Base-by-base conservation (phyloP, 2,888 invertebrate genomes). In the Mellilla xanthometata region DNA sequence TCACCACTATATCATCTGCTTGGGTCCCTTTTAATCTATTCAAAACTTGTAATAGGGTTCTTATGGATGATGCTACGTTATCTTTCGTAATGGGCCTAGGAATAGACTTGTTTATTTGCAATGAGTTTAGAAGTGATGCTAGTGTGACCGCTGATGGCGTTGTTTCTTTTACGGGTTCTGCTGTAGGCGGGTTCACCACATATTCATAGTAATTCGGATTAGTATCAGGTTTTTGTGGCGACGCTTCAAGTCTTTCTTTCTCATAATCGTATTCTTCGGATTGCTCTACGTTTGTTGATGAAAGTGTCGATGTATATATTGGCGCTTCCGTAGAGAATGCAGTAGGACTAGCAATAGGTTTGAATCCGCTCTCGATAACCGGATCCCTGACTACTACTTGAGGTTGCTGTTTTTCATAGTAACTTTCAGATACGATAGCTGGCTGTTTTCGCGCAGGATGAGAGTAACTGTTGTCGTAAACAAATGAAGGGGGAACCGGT, bases 41-140 rank as follows among this genome's bases (percentile, higher is more conserved):
- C 34, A 96, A 79, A 47, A 95, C 95, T 69, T 93, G 94, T 8
- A 95, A 91, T 45, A 96, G 81, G 0, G 95, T 95, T 68, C 91
- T 92, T 52, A 96, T 94, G 33, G 95, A 95, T 49, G 94, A 93
- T 58, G 95, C 94, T 31, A 96, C 93, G 63, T 96, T 96, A 56
- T 95, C 94, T 39, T 93, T 91, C 2, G 94, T 95, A 13, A 96
- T 89, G 5, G 93, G 93, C 57, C 94, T 93, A 0, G 96, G 95
- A 56, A 96, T 83, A 30, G 94, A 93, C 76, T 95, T 95, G 58
- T 93, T 93, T 10, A 94, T 85, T 73, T 95, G 95, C 15, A 95
- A 82, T 44, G 95, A 93, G 67, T 93, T 93, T 26, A 95, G 68
- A 51, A 96, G 91, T 53, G 93, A 90, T 11, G 77, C 76, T 47